phyloP scores from a whole-genome alignment of 2,888 invertebrate species.

The Matsumyia berberina region DNA sequence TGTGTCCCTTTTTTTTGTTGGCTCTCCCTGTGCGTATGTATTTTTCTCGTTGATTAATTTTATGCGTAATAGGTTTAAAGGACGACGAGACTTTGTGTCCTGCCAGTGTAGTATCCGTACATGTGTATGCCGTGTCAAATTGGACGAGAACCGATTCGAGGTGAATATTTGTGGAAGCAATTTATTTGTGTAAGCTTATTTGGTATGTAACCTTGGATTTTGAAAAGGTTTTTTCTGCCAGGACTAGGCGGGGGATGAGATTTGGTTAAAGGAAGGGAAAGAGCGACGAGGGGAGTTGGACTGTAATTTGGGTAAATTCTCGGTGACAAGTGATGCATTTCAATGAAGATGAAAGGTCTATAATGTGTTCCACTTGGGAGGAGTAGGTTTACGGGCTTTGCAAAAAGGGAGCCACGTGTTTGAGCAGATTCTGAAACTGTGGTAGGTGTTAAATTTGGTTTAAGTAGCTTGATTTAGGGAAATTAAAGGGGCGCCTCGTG shows the following conservation, averaged over 20 bases:
- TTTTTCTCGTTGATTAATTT: slow-evolving; percentile 65
- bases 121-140: slow-evolving; percentile 38
- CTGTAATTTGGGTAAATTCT: slow-evolving; percentile 44
- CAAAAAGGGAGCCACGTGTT: background rate
- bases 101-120: background rate
- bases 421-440: too few relatives aligned
- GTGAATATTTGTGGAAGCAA: slow-evolving; percentile 54
- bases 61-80: slow-evolving; percentile 64
- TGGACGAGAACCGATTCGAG: slow-evolving; percentile 47
- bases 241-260: background rate
- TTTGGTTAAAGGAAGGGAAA: background rate
- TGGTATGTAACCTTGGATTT: slow-evolving; percentile 22
- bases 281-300: background rate
- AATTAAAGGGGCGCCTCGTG: too few relatives aligned
- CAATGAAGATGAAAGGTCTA: slow-evolving; percentile 56
- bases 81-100: slow-evolving; percentile 27
- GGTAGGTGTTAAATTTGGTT: too few relatives aligned
- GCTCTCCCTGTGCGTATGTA: background rate
- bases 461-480: too few relatives aligned
- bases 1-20: slow-evolving; percentile 10
- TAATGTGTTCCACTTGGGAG: slow-evolving; percentile 26
- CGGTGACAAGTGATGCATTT: slow-evolving; percentile 56
- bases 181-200: slow-evolving; percentile 37
- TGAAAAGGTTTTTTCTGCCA: background rate
- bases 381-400: background rate